Evolutionary conservation across 2,797 vertebrate species (phyloP).

Genomic region (Liparis tanakae): DNA sequence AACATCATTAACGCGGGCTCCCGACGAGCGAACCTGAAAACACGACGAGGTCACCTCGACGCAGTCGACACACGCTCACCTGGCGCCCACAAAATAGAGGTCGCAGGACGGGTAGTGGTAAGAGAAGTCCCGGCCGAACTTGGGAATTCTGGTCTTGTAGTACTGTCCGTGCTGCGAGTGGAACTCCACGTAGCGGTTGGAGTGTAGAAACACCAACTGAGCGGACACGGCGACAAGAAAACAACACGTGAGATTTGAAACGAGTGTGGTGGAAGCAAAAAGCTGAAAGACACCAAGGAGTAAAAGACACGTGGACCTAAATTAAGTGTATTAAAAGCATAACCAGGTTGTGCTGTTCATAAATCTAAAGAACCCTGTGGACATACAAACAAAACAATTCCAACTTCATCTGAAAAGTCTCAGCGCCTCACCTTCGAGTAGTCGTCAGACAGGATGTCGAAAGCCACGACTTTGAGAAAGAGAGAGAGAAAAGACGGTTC

Average conservation of each 20-base stretch:
- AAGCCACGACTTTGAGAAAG: conserved; percentile 90
- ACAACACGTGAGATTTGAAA: neutral
- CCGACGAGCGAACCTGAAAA: neutral
- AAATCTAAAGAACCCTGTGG: neutral
- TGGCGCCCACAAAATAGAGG: conserved; percentile 94
- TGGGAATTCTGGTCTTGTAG: conserved; percentile 96
- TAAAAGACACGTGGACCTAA: neutral
- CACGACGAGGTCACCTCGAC: neutral
- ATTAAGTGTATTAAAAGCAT: too few species aligned
- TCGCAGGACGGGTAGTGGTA: conserved; percentile 97
- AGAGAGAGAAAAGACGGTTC: conserved; percentile 38
- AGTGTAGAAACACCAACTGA: conserved; percentile 93
- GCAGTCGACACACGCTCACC: conserved; percentile 77
- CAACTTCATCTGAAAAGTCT: neutral
- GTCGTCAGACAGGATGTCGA: conserved; percentile 97
- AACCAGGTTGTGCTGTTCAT: too few species aligned
- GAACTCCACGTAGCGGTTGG: conserved; percentile 92
- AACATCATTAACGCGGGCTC: neutral
- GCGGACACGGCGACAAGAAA: conserved; percentile 42
- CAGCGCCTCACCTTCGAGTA: conserved; percentile 92
- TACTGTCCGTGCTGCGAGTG: conserved; percentile 97
- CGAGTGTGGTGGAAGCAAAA: neutral
- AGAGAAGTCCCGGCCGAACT: conserved; percentile 95
- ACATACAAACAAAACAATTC: neutral
- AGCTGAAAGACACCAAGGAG: neutral